Percentiles rank a stretch among this genome's conserved stretches.
These are phyloP conservation scores for Rutilus rutilus DNA, from an alignment of 2,113 vertebrate species.

Conservation along the genomic window DNA sequence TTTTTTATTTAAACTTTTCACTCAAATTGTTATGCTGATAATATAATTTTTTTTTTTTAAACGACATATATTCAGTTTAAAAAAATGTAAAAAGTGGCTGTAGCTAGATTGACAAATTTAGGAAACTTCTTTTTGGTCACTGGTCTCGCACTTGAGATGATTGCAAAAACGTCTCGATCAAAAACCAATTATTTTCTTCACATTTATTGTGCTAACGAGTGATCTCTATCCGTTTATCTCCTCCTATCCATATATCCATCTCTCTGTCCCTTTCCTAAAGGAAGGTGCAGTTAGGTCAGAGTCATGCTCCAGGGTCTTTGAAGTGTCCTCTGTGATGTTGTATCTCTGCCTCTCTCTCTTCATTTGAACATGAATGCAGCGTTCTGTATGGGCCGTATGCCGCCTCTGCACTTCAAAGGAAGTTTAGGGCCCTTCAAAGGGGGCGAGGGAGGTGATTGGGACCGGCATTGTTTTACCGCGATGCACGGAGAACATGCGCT, in stretches of 20 bases:
- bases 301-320: conserved; percentile 49
- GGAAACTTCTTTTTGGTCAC: neutral
- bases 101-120: neutral
- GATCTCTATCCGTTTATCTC: conserved; percentile 48
- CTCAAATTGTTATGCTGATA: neutral
- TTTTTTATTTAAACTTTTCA: neutral
- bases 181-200: neutral
- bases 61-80: neutral
- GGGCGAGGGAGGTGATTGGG: conserved; percentile 46
- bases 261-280: conserved; percentile 51
- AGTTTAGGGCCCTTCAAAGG: conserved; percentile 73
- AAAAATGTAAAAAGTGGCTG: neutral
- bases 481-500: conserved; percentile 58
- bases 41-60: neutral
- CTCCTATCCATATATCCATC: conserved; percentile 39
- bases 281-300: conserved; percentile 56
- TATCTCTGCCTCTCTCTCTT: conserved; percentile 73
- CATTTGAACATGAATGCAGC: conserved; percentile 80
- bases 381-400: conserved; percentile 70
- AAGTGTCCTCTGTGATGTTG: conserved; percentile 54
- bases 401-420: conserved; percentile 75
- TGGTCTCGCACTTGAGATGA: neutral
- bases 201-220: conserved; percentile 46
- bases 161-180: neutral
- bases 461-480: conserved; percentile 61